Evolutionary conservation across 2,113 vertebrate genomes (phyloP).

Genomic region (human): GRCh38 chr1:102649501-102650000

Average conservation of each 20-base stretch:
- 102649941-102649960: not conserved
- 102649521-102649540: too few relatives aligned
- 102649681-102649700: too few relatives aligned
- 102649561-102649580: too few relatives aligned
- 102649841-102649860: not conserved
- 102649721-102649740: not conserved
- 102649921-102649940: not conserved
- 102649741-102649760: not conserved
- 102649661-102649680: too few relatives aligned
- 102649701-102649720: not conserved
- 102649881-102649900: not conserved
- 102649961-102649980: not conserved
- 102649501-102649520: too few relatives aligned
- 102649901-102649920: not conserved
- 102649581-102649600: too few relatives aligned
- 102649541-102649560: too few relatives aligned
- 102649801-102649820: not conserved
- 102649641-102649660: too few relatives aligned
- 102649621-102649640: too few relatives aligned
- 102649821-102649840: not conserved
- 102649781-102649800: too few relatives aligned
- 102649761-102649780: too few relatives aligned
- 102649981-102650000: not conserved
- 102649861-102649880: not conserved
- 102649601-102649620: too few relatives aligned